Evolutionary conservation across 1,140 invertebrate genomes (phyloP).

Genomic region (Coelopa frigida): DNA sequence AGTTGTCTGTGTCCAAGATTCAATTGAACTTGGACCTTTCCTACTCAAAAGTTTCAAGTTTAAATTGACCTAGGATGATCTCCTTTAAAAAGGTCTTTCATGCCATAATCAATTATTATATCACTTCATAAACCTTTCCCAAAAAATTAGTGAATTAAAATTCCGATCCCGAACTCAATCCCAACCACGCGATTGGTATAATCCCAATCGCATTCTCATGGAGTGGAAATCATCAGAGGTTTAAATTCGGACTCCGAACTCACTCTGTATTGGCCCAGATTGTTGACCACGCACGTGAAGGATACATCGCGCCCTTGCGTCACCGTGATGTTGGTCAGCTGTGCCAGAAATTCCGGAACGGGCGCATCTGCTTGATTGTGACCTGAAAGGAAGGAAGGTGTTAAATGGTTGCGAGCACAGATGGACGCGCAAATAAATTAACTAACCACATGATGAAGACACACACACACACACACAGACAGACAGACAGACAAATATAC

Average conservation of each 20-base stretch:
- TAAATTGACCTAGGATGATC: too few relatives aligned
- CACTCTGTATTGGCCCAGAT: conserved; percentile 78
- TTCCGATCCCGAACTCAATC: too few relatives aligned
- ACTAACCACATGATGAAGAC: conserved; percentile 3
- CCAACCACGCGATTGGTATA: too few relatives aligned
- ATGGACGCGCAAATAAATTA: conserved; percentile 1
- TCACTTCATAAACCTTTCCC: too few relatives aligned
- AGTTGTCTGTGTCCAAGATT: background rate
- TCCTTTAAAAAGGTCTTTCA: too few relatives aligned
- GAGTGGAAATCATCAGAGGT: too few relatives aligned
- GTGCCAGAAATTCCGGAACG: conserved; percentile 71
- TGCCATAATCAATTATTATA: too few relatives aligned
- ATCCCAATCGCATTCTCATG: too few relatives aligned
- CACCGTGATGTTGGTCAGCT: conserved; percentile 81
- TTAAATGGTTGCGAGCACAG: background rate
- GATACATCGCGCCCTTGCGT: conserved; percentile 77
- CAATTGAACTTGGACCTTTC: too few relatives aligned
- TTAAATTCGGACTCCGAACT: too few relatives aligned
- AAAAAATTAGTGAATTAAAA: too few relatives aligned
- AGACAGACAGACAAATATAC: background rate
- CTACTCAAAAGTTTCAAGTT: too few relatives aligned
- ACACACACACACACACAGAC: background rate
- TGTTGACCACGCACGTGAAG: conserved; percentile 84
- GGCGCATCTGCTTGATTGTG: conserved; percentile 43
- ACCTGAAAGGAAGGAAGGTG: conserved; percentile 18